Base-by-base conservation (phyloP, 1,140 invertebrate species). In the Pectinophora gossypiella region DNA sequence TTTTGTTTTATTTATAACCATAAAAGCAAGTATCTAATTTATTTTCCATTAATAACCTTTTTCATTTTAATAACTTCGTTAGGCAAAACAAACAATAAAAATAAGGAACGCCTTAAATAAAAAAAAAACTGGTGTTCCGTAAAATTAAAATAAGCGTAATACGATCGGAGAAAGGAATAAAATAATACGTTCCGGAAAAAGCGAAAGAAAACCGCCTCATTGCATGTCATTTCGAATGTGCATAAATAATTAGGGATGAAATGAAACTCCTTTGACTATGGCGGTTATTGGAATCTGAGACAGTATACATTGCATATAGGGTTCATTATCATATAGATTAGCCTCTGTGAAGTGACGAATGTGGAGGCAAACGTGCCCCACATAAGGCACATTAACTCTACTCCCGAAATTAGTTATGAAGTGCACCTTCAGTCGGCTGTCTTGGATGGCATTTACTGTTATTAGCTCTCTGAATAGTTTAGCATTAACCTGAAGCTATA, bases 311-410 rank as follows among this genome's bases (percentile, higher is more conserved):
- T 6, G 23, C 23, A 12, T 27, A 40, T 40, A 3, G 36, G 6
- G 10, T 40, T 40, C 36, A 40, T 40, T 40, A 40, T 18, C 36
- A 40, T 40, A 40, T 40, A 40, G 36, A 40, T 40, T 40, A 40
- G 36, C 3, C 12, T 32, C 27, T 32, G 27, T 15, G 36, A 18
- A 15, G 36, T 40, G 36, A 40, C 36, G 36, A 40, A 6, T 40
- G 36, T 6, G 16, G 16, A 15, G 36, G n/a, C n/a, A n/a, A n/a
- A n/a, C n/a, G n/a, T n/a, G n/a, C n/a, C n/a, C n/a, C n/a, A n/a
- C n/a, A n/a, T n/a, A n/a, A n/a, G n/a, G n/a, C n/a, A n/a, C n/a
- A n/a, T n/a, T n/a, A n/a, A n/a, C n/a, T n/a, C n/a, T n/a, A n/a
- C n/a, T n/a, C 1, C 27, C 27, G n/a, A 32, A 32, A 32, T 32